Conservation (phyloP, 2,888 invertebrate species). For the Noctua janthe region DNA sequence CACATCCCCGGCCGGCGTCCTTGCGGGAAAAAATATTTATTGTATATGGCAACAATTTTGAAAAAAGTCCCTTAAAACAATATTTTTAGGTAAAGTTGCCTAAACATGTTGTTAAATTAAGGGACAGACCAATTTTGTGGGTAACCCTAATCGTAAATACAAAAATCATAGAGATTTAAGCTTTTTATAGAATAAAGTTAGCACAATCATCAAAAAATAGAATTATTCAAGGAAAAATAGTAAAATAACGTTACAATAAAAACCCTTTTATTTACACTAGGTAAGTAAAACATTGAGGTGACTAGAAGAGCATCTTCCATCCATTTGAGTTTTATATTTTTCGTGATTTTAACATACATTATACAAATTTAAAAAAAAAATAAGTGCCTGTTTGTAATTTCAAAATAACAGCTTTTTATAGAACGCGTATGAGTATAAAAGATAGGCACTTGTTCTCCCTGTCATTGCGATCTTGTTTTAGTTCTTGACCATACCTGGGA, state of each 20-base stretch:
- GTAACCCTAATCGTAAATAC: background rate
- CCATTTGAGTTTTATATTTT: background rate
- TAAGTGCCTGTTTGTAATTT: no score
- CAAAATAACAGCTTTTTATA: no score
- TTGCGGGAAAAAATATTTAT: slow-evolving; percentile 77
- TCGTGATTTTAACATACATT: background rate
- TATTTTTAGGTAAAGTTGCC: slow-evolving; percentile 22
- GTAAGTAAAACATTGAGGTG: background rate
- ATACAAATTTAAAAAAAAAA: no score
- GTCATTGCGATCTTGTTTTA: no score
- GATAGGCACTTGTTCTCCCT: no score
- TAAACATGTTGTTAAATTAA: slow-evolving; percentile 18
- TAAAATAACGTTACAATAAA: background rate
- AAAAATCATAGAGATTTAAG: background rate
- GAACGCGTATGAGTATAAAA: no score
- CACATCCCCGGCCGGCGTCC: slow-evolving; percentile 88
- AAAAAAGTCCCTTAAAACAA: background rate
- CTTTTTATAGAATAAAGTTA: slow-evolving; percentile 16
- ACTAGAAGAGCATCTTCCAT: background rate
- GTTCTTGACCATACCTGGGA: no score
- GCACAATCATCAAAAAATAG: slow-evolving; percentile 31
- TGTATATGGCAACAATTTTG: slow-evolving; percentile 58
- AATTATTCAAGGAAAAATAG: background rate
- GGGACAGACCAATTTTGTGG: background rate
- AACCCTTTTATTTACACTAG: slow-evolving; percentile 8